Percentiles rank a stretch among this genome's conserved stretches.
Conservation (phyloP, 2,888 invertebrate species). For the Sminthurides aquaticus region DNA sequence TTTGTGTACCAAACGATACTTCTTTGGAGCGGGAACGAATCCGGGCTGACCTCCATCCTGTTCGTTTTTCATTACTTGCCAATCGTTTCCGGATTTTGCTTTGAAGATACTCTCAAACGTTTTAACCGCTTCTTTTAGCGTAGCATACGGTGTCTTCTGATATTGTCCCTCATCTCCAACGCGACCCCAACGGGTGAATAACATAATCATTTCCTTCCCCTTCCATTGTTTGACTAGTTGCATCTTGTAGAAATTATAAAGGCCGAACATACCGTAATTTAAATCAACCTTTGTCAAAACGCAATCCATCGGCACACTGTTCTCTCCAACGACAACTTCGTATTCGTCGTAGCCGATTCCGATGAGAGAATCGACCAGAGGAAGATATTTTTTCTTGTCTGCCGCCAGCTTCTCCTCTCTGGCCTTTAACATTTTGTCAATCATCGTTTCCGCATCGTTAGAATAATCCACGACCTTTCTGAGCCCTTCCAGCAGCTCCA, state of each 20-base stretch:
- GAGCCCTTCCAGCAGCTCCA: background rate
- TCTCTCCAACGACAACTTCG: conserved; percentile 46
- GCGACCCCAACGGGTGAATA: conserved; percentile 54
- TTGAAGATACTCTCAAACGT: conserved; percentile 52
- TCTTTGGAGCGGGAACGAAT: conserved; percentile 46
- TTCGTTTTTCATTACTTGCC: conserved; percentile 46
- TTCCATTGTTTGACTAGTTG: conserved; percentile 46
- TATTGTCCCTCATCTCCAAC: conserved; percentile 50
- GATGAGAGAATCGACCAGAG: conserved; percentile 29
- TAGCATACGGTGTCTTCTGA: conserved; percentile 50
- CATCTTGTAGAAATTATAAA: conserved; percentile 54
- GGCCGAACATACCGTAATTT: conserved; percentile 48
- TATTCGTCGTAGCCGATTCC: conserved; percentile 23
- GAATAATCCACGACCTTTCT: conserved; percentile 11
- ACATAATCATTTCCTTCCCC: conserved; percentile 47
- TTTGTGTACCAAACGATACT: conserved; percentile 49
- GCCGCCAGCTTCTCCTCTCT: conserved; percentile 17
- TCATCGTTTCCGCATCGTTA: conserved; percentile 21
- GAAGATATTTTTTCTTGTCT: conserved; percentile 7
- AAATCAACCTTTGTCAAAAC: conserved; percentile 51
- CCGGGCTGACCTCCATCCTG: conserved; percentile 14
- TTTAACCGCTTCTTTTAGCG: conserved; percentile 48
- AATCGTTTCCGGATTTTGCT: conserved; percentile 51
- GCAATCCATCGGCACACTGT: conserved; percentile 47
- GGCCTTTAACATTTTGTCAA: conserved; percentile 13